phyloP scores from a whole-genome alignment of 2,113 vertebrate species.

The Eclectus roratus region DNA sequence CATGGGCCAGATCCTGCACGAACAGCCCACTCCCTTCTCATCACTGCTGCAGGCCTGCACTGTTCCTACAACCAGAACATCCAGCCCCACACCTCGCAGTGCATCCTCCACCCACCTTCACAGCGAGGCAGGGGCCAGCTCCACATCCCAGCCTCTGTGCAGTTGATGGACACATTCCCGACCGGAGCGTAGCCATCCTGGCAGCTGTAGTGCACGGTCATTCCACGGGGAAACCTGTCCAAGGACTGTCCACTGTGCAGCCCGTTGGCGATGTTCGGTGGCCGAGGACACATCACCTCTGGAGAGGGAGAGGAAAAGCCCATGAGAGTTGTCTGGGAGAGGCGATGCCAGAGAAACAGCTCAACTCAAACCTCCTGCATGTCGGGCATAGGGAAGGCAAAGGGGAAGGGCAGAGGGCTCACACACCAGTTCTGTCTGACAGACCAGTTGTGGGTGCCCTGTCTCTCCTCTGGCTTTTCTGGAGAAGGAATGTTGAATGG shows the following conservation, averaged over 20 bases:
- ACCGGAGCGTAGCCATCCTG: neutral
- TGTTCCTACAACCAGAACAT: neutral
- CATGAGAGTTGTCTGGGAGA: neutral
- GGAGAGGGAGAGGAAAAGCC: neutral
- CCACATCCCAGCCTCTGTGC: neutral
- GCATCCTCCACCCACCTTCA: neutral
- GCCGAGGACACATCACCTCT: neutral
- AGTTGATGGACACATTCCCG: neutral
- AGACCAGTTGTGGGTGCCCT: neutral
- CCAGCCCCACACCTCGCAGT: rapidly evolving
- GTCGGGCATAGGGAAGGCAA: neutral
- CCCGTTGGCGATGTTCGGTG: constrained; percentile 11
- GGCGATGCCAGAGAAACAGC: neutral
- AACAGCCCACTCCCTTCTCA: neutral
- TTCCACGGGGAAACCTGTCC: neutral
- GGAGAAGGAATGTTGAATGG: neutral
- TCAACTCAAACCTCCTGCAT: neutral
- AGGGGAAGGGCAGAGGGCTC: neutral
- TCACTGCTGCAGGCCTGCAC: rapidly evolving
- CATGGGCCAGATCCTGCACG: neutral
- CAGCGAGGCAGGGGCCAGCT: constrained; percentile 10
- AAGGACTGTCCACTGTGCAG: neutral
- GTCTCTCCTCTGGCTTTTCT: neutral
- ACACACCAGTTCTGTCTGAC: neutral
- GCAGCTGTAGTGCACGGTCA: neutral